Percentiles rank a stretch among this genome's conserved stretches.
These are phyloP conservation scores for Myripristis jacobus DNA, from an alignment of 2,797 vertebrate genomes.

Conservation along the genomic window DNA sequence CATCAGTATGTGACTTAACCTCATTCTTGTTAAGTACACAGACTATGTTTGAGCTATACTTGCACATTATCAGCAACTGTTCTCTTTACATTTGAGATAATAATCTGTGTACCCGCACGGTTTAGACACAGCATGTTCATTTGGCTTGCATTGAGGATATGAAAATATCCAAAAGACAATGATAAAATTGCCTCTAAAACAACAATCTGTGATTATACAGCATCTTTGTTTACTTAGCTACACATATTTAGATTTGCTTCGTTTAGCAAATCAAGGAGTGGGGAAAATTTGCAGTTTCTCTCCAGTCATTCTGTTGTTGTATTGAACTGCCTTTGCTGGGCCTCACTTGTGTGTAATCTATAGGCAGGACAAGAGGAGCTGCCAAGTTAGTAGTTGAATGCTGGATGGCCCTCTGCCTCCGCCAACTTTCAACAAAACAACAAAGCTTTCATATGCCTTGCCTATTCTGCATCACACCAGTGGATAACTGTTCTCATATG, in stretches of 20 bases:
- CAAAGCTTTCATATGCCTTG: slow-evolving; percentile 25
- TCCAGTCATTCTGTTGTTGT: background rate
- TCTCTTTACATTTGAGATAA: background rate
- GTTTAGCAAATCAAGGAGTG: background rate
- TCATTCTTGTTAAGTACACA: background rate
- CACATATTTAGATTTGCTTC: slow-evolving; percentile 5
- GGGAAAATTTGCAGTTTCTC: background rate
- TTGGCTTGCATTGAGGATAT: background rate
- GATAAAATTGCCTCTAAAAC: background rate
- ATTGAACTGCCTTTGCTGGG: slow-evolving; percentile 10
- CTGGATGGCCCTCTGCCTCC: slow-evolving; percentile 22
- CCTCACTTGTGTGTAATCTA: slow-evolving; percentile 24
- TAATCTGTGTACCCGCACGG: background rate
- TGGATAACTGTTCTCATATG: slow-evolving; percentile 20
- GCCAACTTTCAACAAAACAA: slow-evolving; percentile 32
- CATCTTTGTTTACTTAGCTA: background rate
- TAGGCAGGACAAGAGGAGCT: slow-evolving; percentile 15
- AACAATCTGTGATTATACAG: slow-evolving; percentile 1
- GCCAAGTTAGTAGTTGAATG: slow-evolving; percentile 37
- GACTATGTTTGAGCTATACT: background rate
- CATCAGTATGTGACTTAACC: background rate
- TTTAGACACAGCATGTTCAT: background rate
- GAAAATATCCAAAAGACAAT: background rate
- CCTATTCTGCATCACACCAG: slow-evolving; percentile 17
- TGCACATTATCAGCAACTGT: background rate